phyloP scores from a whole-genome alignment of 2,888 invertebrate species.

The Lasioglossum figueresi region DNA sequence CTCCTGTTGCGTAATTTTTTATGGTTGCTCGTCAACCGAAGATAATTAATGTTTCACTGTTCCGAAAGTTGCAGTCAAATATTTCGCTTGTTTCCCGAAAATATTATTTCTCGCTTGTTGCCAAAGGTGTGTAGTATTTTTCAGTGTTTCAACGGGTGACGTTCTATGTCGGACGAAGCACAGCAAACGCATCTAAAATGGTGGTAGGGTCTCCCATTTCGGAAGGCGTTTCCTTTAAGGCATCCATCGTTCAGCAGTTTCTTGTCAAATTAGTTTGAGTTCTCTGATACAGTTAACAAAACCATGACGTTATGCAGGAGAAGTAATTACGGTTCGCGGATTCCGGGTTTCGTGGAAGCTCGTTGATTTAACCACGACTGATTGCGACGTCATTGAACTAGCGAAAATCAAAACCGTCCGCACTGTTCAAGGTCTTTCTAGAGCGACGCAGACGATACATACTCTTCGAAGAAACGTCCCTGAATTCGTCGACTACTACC shows the following conservation, averaged over 20 bases:
- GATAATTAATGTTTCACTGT: background rate
- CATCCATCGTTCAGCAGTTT: background rate
- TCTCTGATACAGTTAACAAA: conserved; percentile 34
- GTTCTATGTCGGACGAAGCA: background rate
- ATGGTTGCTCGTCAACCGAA: background rate
- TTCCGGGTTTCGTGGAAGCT: conserved; percentile 33
- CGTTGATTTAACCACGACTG: conserved; percentile 27
- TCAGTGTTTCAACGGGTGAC: background rate
- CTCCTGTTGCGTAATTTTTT: background rate
- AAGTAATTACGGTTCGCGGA: conserved; percentile 33
- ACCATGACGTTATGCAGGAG: conserved; percentile 41
- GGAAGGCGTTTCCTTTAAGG: conserved; percentile 7
- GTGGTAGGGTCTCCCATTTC: no score
- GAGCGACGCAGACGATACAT: background rate
- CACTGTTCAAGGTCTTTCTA: background rate
- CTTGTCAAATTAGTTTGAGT: conserved; percentile 26
- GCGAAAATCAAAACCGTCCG: background rate
- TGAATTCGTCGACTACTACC: conserved; percentile 12
- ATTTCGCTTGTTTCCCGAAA: background rate
- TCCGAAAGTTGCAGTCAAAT: background rate
- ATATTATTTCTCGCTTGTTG: background rate
- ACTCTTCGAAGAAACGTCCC: background rate
- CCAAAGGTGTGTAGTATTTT: background rate
- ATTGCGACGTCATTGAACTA: conserved; percentile 1
- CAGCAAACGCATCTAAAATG: background rate